Conservation (phyloP, 2,113 vertebrate genomes). For the Montifringilla adamsi region DNA sequence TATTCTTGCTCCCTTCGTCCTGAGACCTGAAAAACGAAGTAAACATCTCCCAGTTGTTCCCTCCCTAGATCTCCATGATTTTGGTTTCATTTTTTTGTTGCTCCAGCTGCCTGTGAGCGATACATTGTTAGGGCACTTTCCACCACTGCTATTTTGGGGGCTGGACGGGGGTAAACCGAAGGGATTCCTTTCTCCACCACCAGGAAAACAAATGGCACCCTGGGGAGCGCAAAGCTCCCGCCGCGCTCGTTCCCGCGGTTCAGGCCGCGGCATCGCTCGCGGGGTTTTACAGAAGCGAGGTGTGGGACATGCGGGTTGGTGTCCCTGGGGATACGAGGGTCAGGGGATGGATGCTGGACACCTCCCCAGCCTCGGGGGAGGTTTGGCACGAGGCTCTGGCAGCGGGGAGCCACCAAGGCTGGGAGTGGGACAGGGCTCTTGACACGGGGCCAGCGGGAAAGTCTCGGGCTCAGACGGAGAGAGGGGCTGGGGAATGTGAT, state of each 20-base stretch:
- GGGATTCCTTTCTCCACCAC: background rate
- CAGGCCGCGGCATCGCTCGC: fast-evolving
- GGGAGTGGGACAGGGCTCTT: background rate
- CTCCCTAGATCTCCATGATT: background rate
- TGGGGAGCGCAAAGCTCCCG: background rate
- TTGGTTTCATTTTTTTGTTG: background rate
- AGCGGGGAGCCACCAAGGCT: background rate
- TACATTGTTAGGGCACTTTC: background rate
- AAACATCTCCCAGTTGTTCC: fast-evolving
- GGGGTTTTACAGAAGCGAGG: background rate
- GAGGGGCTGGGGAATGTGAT: background rate
- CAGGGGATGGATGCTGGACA: background rate
- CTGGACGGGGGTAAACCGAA: background rate
- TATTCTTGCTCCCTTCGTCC: background rate
- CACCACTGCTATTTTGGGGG: background rate
- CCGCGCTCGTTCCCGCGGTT: background rate
- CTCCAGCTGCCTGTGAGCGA: background rate
- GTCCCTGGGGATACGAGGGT: background rate
- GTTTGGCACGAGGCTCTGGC: background rate
- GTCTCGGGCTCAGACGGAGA: background rate
- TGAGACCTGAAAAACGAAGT: background rate
- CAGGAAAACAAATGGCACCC: background rate
- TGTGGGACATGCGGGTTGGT: background rate
- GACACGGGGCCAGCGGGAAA: background rate
- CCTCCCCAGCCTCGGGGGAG: background rate